These are phyloP conservation scores for Ophiodon elongatus DNA, from an alignment of 2,113 vertebrate genomes.

Conservation along the genomic window DNA sequence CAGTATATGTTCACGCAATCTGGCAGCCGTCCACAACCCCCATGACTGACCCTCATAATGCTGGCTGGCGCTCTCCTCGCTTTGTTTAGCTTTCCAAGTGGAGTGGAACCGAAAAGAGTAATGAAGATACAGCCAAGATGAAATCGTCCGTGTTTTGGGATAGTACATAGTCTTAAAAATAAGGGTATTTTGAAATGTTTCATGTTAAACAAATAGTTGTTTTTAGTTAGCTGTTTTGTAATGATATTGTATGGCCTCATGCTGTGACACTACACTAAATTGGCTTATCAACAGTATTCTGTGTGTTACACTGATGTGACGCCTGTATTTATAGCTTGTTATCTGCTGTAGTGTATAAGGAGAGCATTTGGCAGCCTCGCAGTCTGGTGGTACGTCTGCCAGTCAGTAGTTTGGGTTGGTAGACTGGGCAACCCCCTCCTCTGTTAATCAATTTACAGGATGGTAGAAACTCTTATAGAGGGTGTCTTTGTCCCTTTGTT, in stretches of 20 bases:
- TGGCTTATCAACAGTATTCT: slow-evolving; percentile 56
- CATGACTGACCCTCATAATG: slow-evolving; percentile 77
- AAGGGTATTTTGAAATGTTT: slow-evolving; percentile 52
- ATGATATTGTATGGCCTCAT: slow-evolving; percentile 16
- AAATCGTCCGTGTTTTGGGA: slow-evolving; percentile 63
- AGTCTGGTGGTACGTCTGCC: slow-evolving; percentile 71
- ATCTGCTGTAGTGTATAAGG: slow-evolving; percentile 45
- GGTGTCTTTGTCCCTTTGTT: slow-evolving; percentile 85
- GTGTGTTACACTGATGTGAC: slow-evolving; percentile 46
- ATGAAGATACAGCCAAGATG: slow-evolving; percentile 64
- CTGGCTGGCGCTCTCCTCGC: slow-evolving; percentile 72
- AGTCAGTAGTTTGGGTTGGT: slow-evolving; percentile 71
- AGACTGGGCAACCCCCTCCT: slow-evolving; percentile 62
- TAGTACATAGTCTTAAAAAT: slow-evolving; percentile 49
- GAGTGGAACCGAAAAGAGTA: slow-evolving; percentile 68
- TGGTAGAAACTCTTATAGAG: slow-evolving; percentile 79
- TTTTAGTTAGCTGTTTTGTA: slow-evolving; percentile 17
- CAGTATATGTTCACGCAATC: slow-evolving; percentile 80
- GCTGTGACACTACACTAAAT: slow-evolving; percentile 41
- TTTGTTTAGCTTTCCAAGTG: slow-evolving; percentile 78
- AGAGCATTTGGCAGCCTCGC: slow-evolving; percentile 64
- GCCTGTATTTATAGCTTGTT: slow-evolving; percentile 44
- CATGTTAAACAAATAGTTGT: background rate
- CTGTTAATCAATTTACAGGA: slow-evolving; percentile 85
- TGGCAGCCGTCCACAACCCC: slow-evolving; percentile 78